Evolutionary conservation across 2,113 vertebrate species (phyloP), one percentile per base, ranked within the genome.

Genomic region (Notiomystis cincta): DNA sequence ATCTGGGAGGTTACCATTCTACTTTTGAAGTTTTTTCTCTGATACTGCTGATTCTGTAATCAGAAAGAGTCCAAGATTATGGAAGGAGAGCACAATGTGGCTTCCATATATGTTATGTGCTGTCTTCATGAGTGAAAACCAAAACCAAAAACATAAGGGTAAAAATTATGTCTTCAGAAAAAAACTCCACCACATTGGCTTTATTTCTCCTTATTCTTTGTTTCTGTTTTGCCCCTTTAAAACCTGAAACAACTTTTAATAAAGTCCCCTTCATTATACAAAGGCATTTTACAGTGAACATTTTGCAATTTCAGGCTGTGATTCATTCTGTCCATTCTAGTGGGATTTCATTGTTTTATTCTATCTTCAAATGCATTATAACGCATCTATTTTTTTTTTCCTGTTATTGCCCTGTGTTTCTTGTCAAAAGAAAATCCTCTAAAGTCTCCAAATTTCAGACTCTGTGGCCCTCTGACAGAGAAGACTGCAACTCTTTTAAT

Each of bases 371-470:
- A 48, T 38, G 11, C 4, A 35, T 3, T 6, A 3, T 28, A 44
- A 51, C 2, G 18, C 7, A 22, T 66, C 2, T 18, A 11, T 10
- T 50, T 40, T 45, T 16, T 24, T 17, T 1, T 2, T 7, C 4
- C 25, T 6, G 3, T 16, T 84, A 44, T 27, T 65, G 6, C 4
- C 2, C 2, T 22, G 3, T 51, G 18, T 48, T 82, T 56, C 20
- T 45, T 45, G 7, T 17, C 23, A 37, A 37, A 62, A 51, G 5
- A 61, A 85, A 86, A 48, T 45, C 15, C 6, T 58, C 20, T 73
- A 20, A 81, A 60, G 19, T 35, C 14, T 9, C 44, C 9, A 82
- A 2, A 45, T 65, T 70, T 47, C 24, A n/a, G 40, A 61, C 4
- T 73, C 20, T 57, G 3, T 28, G 9, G 2, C 3, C 6, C 7